Base-by-base conservation (phyloP, 2,113 vertebrate species). In the Morone saxatilis region DNA sequence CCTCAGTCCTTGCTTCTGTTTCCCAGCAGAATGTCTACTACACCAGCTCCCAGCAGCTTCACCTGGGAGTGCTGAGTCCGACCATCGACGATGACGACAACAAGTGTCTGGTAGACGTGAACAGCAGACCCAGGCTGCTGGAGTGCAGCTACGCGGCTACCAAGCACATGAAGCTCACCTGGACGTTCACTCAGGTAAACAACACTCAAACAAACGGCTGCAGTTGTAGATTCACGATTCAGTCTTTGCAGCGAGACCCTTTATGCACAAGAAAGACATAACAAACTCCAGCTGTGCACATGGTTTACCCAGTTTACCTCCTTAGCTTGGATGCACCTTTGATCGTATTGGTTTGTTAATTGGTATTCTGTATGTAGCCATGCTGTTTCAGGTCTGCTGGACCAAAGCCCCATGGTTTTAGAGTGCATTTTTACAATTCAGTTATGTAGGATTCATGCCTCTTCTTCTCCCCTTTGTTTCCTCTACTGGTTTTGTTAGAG, bases 71-170 rank as follows among this genome's bases (percentile, higher is more conserved):
- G 86, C 93, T 99, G 86, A 99, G 98, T 79, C 97, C 98, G 56
- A 99, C 97, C 0, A 94, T 99, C 1, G 98, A 99, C 0, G 98
- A 99, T 0, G 97, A 97, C 4, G 98, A 99, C 95, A 99, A 99
- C 94, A 96, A 97, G 93, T 99, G 98, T 94, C 94, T 99, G 95
- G 98, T 99, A 88, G 98, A 99, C n/a, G 97, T 99, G 86, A 99
- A 99, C 94, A 96, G 97, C 91, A 95, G 95, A 59, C 98, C 97
- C 1, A 89, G 97, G 85, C 96, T 99, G 85, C 97, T 99, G 73
- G 98, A 99, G 92, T 99, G 98, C 95, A 97, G 96, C 93, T 98
- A 99, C 10, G 98, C 98, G 82, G 96, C 97, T 74, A 95, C 96
- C 90, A 99, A 98, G 93, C 96, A 97, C 91, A 98, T 99, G 98